Evolutionary conservation across 2,113 vertebrate genomes (phyloP), one percentile per base, ranked within the genome.

Genomic region (Thinocorus orbignyianus): DNA sequence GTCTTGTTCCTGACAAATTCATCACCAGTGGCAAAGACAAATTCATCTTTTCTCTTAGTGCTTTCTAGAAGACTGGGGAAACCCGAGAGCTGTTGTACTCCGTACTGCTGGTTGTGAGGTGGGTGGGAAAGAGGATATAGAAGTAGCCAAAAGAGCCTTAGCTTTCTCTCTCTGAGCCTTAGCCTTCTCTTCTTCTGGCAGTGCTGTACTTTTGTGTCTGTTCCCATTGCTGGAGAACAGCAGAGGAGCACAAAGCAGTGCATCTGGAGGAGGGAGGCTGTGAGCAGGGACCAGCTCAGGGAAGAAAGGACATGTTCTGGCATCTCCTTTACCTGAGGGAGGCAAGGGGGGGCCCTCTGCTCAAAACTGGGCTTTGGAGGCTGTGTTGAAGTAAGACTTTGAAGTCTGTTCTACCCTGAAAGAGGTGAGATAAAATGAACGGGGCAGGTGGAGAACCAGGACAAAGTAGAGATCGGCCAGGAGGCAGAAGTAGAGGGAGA

Each of bases 351-450:
- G 17, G 12, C 0, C 2, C 4, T 7, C n/a, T 68, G 46, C 60
- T 91, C 71, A 35, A 66, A 95, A 55, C 61, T 2, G 12, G 26
- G 13, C 39, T 93, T 92, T n/a, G 60, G 80, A 83, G 46, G 44
- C 73, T 65, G 41, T n/a, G 51, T 66, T 78, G 87, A 66, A 94
- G 78, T 25, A n/a, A 18, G 81, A 82, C 79, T 94, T 93, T 88
- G 66, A 96, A 95, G 81, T 88, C 58, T 79, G 73, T 64, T n/a
- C 51, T 85, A 8, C 42, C 35, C 69, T 81, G 49, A 42, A 78
- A 90, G 83, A 92, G 62, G 48, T 42, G 52, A 91, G 62, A 39
- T 78, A 28, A 90, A 94, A 71, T 37, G 54, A 81, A 33, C 0
- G 1, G 52, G n/a, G 58, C 0, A 0, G 52, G 52, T 77, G 25